Percentiles rank a stretch among this genome's conserved stretches.
These are phyloP conservation scores for Campoplex capitator DNA, from an alignment of 2,888 invertebrate genomes.

Conservation along the genomic window DNA sequence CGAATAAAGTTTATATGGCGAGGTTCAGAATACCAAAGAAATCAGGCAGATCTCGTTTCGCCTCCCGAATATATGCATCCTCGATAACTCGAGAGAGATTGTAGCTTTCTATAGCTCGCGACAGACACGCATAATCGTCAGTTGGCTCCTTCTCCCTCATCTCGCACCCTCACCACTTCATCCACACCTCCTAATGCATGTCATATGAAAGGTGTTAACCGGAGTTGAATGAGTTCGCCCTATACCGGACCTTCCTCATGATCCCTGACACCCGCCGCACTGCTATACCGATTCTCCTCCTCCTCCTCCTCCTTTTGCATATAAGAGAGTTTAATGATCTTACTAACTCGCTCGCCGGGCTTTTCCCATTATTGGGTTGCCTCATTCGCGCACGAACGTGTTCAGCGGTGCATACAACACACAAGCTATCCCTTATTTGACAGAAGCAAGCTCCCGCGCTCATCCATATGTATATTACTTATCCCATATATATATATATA, in stretches of 20 bases:
- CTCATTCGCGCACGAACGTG: slow-evolving; percentile 34
- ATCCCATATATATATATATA: no score
- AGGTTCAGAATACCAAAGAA: no score
- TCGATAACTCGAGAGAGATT: slow-evolving; percentile 72
- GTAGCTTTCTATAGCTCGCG: no score
- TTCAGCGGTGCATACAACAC: not conserved
- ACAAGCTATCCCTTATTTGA: not conserved
- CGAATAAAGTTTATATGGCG: no score
- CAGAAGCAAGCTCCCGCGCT: no score
- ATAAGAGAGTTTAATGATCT: slow-evolving; percentile 79
- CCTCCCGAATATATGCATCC: not conserved
- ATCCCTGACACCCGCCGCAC: no score
- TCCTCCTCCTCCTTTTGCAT: slow-evolving; percentile 42
- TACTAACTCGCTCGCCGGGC: slow-evolving; percentile 78
- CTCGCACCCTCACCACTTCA: slow-evolving; percentile 38
- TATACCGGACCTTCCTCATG: slow-evolving; percentile 73
- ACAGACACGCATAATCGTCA: no score
- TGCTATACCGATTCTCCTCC: slow-evolving; percentile 22
- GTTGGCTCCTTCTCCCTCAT: slow-evolving; percentile 44
- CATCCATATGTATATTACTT: no score
- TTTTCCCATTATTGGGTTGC: slow-evolving; percentile 81
- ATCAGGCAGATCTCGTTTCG: no score
- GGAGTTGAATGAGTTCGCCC: slow-evolving; percentile 79
- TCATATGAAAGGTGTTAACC: slow-evolving; percentile 80
- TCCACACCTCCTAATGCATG: slow-evolving; percentile 71